These are phyloP conservation scores for Tor tambroides DNA, from an alignment of 2,113 vertebrate species.

Conservation along the genomic window DNA sequence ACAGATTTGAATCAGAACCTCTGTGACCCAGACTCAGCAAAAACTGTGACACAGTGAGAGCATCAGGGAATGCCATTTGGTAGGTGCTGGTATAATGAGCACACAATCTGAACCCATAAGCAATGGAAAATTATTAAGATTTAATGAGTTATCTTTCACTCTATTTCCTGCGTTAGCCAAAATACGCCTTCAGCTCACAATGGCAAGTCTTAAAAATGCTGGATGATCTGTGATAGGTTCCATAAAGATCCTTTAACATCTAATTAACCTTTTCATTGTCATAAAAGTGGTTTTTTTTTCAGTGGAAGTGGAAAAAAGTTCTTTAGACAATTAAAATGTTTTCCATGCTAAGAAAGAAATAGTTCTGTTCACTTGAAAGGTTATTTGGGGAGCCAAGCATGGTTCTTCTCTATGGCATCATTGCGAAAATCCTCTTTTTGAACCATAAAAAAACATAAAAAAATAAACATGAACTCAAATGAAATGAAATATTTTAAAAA, in stretches of 20 bases:
- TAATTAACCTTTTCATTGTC: too few species aligned
- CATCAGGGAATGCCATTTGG: background rate
- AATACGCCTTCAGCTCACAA: background rate
- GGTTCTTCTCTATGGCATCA: too few species aligned
- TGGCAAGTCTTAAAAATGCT: background rate
- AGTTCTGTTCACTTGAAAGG: too few species aligned
- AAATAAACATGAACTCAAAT: too few species aligned
- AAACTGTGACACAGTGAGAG: background rate
- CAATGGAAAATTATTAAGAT: background rate
- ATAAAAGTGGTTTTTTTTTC: too few species aligned
- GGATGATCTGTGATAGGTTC: background rate
- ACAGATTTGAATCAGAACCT: background rate
- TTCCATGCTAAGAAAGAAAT: too few species aligned
- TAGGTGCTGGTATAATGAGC: slow-evolving; percentile 26
- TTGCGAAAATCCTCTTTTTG: too few species aligned
- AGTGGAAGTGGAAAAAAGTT: too few species aligned
- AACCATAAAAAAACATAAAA: too few species aligned
- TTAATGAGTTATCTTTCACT: slow-evolving; percentile 13
- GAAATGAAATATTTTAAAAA: too few species aligned
- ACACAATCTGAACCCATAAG: slow-evolving; percentile 2
- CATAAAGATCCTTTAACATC: background rate
- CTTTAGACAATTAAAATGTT: too few species aligned
- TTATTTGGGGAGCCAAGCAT: too few species aligned
- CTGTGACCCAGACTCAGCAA: background rate
- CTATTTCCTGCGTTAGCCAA: background rate